These are phyloP conservation scores for Sphaerophoria taeniata DNA, from an alignment of 2,888 invertebrate species.

Conservation along the genomic window DNA sequence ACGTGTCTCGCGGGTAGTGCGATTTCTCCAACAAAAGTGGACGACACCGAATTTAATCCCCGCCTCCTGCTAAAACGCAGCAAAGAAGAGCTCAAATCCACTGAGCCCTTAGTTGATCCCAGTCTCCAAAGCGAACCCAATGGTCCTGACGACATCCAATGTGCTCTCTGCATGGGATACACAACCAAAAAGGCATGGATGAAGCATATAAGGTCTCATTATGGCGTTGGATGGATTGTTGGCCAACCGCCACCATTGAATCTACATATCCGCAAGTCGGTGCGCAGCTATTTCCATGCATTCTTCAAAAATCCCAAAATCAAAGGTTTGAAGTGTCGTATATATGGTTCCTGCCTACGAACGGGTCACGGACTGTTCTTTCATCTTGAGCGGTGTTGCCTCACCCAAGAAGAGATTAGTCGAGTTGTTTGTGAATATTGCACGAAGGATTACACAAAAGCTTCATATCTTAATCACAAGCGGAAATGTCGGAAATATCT, in stretches of 20 bases:
- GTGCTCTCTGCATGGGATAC: constrained; percentile 80
- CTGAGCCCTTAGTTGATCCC: constrained; percentile 75
- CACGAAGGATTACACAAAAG: constrained; percentile 74
- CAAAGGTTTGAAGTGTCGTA: constrained; percentile 78
- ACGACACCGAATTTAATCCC: constrained; percentile 75
- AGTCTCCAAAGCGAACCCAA: constrained; percentile 13
- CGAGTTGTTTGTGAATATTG: constrained; percentile 78
- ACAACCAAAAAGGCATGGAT: constrained; percentile 75
- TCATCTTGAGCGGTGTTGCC: constrained; percentile 79
- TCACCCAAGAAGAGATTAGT: constrained; percentile 64
- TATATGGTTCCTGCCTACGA: constrained; percentile 77
- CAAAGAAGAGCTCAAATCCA: constrained; percentile 78
- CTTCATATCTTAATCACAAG: constrained; percentile 74
- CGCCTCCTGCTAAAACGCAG: constrained; percentile 78
- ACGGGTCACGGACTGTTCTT: constrained; percentile 79
- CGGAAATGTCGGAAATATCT: constrained; percentile 76
- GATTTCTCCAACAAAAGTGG: not conserved
- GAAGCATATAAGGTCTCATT: constrained; percentile 79
- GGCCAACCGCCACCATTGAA: constrained; percentile 75
- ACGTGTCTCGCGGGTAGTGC: not conserved
- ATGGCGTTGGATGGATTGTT: constrained; percentile 80
- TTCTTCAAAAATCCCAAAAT: constrained; percentile 75
- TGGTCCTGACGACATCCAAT: constrained; percentile 75
- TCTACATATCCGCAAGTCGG: constrained; percentile 74
- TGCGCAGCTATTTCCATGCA: constrained; percentile 75